These are phyloP conservation scores for Mohoua ochrocephala DNA, from an alignment of 2,113 vertebrate species.

Conservation along the genomic window DNA sequence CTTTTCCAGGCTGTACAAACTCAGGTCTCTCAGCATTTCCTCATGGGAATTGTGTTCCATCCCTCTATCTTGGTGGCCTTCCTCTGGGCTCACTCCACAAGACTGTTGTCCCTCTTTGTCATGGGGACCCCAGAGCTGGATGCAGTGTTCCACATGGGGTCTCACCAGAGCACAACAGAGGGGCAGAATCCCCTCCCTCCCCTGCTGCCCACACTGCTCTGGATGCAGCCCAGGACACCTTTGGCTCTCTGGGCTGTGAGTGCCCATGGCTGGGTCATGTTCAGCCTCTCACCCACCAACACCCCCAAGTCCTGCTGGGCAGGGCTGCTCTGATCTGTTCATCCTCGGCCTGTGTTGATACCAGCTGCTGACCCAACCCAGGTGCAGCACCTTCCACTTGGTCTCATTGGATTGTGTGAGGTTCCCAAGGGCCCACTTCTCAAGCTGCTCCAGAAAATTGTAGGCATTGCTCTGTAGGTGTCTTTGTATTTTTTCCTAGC, in stretches of 20 bases:
- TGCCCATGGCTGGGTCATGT: neutral
- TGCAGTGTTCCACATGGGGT: fast-evolving
- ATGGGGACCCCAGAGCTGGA: neutral
- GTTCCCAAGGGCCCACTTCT: neutral
- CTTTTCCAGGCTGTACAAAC: neutral
- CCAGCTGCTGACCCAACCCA: neutral
- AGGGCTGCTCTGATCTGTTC: neutral
- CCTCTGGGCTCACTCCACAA: neutral
- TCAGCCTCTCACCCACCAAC: neutral
- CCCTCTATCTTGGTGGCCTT: neutral
- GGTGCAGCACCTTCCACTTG: neutral
- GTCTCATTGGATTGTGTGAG: neutral
- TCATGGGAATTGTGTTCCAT: neutral
- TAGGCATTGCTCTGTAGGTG: neutral
- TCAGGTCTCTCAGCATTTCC: neutral
- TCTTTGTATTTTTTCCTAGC: neutral
- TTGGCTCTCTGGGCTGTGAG: neutral
- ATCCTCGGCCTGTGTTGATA: neutral
- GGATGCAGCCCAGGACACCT: neutral
- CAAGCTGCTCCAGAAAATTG: neutral
- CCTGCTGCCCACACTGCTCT: fast-evolving
- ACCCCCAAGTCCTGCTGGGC: fast-evolving
- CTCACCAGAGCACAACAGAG: neutral
- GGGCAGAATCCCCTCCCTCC: neutral
- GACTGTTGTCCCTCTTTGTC: neutral